A percentile compares a stretch with the other conserved stretches of the same genome.
These are phyloP conservation scores for Rhinopithecus roxellana DNA, from an alignment of 2,113 vertebrate species.

Conservation along the genomic window DNA sequence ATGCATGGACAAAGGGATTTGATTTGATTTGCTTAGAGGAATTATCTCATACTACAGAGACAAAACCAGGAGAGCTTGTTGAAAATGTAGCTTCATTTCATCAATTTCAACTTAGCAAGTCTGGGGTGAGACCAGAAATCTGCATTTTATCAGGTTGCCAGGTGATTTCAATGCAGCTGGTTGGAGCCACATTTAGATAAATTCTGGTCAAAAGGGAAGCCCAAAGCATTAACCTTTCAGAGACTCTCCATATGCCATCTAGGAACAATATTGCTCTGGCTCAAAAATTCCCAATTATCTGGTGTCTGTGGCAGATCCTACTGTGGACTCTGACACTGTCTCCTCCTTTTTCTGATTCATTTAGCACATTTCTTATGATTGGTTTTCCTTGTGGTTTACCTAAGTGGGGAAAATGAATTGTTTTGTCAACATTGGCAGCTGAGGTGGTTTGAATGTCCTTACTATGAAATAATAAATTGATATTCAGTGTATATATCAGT, in stretches of 20 bases:
- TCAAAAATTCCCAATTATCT: background rate
- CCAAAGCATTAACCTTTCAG: background rate
- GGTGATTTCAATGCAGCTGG: background rate
- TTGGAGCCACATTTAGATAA: background rate
- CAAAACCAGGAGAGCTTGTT: background rate
- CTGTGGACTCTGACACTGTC: background rate
- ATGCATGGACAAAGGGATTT: slow-evolving; percentile 12
- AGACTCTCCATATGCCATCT: background rate
- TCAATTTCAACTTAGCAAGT: background rate
- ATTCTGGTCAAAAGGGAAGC: background rate
- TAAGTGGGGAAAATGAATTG: background rate
- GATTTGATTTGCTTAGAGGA: slow-evolving; percentile 35
- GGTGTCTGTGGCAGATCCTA: background rate
- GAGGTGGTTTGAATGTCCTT: background rate
- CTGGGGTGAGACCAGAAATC: background rate
- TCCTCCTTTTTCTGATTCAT: background rate
- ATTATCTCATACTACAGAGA: background rate
- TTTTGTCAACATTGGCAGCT: background rate
- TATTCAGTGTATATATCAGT: background rate
- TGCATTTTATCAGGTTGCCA: background rate
- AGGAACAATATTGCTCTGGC: background rate
- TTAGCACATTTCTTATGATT: background rate
- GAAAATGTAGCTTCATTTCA: background rate
- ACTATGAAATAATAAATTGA: background rate
- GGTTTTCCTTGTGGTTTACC: background rate